Evolutionary conservation across 30 jellyfish, hydroid and myxozoan species (phyloP).

Genomic region (Aurelia aurita): DNA sequence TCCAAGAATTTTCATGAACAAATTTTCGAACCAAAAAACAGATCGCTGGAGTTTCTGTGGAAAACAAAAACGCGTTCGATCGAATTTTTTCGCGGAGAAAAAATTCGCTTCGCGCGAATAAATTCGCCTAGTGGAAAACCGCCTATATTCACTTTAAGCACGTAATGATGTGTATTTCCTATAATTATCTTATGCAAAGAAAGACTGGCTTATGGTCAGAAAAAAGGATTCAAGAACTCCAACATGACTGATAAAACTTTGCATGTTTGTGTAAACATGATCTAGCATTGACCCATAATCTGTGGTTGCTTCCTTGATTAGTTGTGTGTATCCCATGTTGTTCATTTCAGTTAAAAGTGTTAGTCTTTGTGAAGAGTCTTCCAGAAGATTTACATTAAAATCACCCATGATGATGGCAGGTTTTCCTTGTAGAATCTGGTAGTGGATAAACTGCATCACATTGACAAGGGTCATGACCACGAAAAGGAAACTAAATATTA

Average conservation of each 20-base stretch:
- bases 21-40: too few species aligned
- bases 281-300: slow-evolving; percentile 14
- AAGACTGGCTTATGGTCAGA: too few species aligned
- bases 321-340: neutral
- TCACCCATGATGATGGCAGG: slow-evolving; percentile 27
- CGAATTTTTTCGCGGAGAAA: slow-evolving; percentile 12
- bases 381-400: slow-evolving; percentile 21
- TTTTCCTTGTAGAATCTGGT: neutral
- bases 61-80: slow-evolving; percentile 4
- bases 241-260: neutral
- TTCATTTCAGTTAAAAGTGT: neutral
- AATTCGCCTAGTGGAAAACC: too few species aligned
- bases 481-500: too few species aligned
- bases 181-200: too few species aligned
- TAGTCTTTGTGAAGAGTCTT: neutral
- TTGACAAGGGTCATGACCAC: neutral
- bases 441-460: neutral
- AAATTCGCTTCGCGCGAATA: too few species aligned
- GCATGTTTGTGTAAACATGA: slow-evolving; percentile 30
- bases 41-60: slow-evolving; percentile 18
- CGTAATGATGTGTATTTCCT: too few species aligned
- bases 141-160: too few species aligned
- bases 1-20: too few species aligned
- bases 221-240: too few species aligned
- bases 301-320: slow-evolving; percentile 5